phyloP scores from a whole-genome alignment of 2,113 vertebrate genomes.

The Calidris pygmaea region DNA sequence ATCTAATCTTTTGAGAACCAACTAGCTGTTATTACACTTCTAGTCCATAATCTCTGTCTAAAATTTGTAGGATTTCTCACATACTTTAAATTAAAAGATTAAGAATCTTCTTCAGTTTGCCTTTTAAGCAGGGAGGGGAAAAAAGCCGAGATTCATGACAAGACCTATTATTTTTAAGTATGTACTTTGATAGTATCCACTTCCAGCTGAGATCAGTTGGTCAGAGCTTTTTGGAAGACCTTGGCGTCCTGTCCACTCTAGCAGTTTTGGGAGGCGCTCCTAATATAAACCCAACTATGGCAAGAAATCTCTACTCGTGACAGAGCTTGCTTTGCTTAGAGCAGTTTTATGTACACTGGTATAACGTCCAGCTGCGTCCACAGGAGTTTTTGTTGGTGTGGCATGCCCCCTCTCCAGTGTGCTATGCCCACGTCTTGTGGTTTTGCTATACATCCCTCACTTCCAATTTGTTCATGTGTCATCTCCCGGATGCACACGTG shows the following conservation, averaged over 20 bases:
- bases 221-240: background rate
- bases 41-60: background rate
- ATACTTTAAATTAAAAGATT: background rate
- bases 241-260: background rate
- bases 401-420: rapidly evolving
- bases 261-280: background rate
- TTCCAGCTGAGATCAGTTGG: background rate
- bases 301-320: background rate
- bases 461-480: background rate
- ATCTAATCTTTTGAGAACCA: background rate
- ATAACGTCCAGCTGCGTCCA: background rate
- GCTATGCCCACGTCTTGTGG: background rate
- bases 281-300: background rate
- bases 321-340: background rate
- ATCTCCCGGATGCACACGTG: rapidly evolving
- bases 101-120: background rate
- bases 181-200: rapidly evolving
- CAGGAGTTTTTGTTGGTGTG: background rate
- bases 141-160: background rate
- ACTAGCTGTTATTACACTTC: background rate
- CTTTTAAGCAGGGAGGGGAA: background rate
- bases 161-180: background rate
- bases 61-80: background rate
- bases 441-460: background rate
- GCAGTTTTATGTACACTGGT: rapidly evolving